phyloP scores from a whole-genome alignment of 1,140 invertebrate genomes.

The Asobara japonica region DNA sequence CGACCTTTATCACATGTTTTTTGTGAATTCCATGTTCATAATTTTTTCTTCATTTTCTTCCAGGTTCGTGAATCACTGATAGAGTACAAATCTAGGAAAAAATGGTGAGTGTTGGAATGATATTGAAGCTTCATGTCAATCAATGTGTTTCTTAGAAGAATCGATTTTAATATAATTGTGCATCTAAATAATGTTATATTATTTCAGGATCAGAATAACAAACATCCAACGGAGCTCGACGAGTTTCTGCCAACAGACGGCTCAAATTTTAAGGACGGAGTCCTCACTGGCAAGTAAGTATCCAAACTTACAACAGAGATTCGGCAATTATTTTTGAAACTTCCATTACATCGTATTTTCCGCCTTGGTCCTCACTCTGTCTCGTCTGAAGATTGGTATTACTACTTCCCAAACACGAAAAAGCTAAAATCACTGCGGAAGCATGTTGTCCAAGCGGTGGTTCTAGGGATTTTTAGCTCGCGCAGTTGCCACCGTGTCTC shows the following conservation, averaged over 20 bases:
- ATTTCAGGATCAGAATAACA: conserved; percentile 45
- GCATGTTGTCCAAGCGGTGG: no score
- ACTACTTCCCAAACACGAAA: no score
- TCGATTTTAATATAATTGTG: no score
- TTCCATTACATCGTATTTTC: no score
- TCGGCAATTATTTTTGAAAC: conserved; percentile 22
- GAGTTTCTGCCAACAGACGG: conserved; percentile 73
- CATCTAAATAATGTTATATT: not conserved
- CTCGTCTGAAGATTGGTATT: no score
- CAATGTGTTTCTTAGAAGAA: not conserved
- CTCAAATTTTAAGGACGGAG: conserved; percentile 61
- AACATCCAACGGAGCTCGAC: conserved; percentile 70
- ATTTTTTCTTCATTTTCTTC: no score
- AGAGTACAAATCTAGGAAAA: not conserved
- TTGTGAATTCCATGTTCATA: no score
- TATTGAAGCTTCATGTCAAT: not conserved
- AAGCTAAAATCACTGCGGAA: no score
- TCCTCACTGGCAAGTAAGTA: conserved; percentile 56
- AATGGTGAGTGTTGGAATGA: not conserved
- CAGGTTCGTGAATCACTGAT: not conserved
- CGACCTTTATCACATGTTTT: no score
- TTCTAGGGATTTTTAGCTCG: no score
- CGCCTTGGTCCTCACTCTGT: no score
- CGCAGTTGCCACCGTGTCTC: no score
- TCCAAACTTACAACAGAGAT: not conserved